Conservation (phyloP, 1,140 invertebrate species). For the Heliconius nattereri region DNA sequence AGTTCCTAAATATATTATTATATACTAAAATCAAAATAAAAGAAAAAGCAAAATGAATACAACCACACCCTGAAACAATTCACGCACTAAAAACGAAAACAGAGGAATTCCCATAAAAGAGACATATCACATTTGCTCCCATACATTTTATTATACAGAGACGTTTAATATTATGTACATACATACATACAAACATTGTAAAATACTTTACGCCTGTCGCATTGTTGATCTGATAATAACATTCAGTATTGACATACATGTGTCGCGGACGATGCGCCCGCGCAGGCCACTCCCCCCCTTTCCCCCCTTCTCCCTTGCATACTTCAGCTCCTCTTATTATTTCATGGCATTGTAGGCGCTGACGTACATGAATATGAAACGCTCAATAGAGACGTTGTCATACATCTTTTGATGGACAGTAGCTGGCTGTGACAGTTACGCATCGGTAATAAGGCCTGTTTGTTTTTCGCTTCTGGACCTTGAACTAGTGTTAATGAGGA, state of each 20-base stretch:
- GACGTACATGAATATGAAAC: conserved; percentile 73
- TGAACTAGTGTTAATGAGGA: conserved; percentile 58
- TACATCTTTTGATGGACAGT: conserved; percentile 67
- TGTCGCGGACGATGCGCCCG: conserved; percentile 29
- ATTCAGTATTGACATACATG: conserved; percentile 38
- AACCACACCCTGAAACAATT: not conserved
- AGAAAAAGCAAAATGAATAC: not conserved
- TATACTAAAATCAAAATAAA: not conserved
- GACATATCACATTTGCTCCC: conserved; percentile 18
- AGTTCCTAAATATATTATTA: no score
- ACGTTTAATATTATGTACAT: conserved; percentile 18
- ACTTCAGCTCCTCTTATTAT: conserved; percentile 41
- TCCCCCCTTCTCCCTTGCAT: conserved; percentile 47
- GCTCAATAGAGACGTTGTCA: conserved; percentile 75
- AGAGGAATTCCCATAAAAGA: conserved; percentile 17
- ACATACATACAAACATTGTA: conserved; percentile 20
- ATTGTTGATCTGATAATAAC: conserved; percentile 36
- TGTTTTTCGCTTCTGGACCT: conserved; percentile 51
- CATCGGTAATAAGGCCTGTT: conserved; percentile 54
- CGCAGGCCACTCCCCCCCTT: conserved; percentile 36
- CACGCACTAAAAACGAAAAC: not conserved
- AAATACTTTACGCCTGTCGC: conserved; percentile 25
- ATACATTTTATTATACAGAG: not conserved
- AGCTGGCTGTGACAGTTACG: conserved; percentile 53
- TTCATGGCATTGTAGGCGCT: conserved; percentile 63